Percentiles rank a stretch among this genome's conserved stretches.
phyloP scores from a whole-genome alignment of 53 echinoderm and acorn worm species.

The Holothuria leucospilota region DNA sequence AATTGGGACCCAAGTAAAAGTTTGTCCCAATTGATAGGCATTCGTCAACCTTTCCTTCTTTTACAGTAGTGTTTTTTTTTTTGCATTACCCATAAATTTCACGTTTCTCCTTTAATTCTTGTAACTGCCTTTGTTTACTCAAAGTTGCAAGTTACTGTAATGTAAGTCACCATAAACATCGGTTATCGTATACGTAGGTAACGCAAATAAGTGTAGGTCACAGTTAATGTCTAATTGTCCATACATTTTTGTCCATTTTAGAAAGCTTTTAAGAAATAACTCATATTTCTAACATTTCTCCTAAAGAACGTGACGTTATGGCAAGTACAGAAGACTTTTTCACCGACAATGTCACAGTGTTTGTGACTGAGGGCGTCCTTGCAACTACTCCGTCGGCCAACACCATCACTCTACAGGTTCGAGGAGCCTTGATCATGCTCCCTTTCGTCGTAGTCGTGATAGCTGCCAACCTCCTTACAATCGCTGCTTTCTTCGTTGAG shows the following conservation, averaged over 20 bases:
- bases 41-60: too few species aligned
- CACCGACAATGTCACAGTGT: neutral
- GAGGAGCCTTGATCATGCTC: conserved; percentile 4
- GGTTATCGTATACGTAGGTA: too few species aligned
- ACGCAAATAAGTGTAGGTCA: too few species aligned
- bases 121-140: too few species aligned
- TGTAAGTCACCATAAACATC: too few species aligned
- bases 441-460: conserved; percentile 14
- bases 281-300: neutral
- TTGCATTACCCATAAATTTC: too few species aligned
- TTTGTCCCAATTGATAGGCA: too few species aligned
- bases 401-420: neutral
- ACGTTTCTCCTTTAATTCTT: too few species aligned
- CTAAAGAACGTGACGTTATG: neutral
- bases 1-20: too few species aligned
- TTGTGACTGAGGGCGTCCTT: neutral
- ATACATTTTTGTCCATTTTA: neutral
- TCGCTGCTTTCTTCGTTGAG: neutral
- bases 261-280: neutral
- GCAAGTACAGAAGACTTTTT: neutral
- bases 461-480: neutral
- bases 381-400: neutral
- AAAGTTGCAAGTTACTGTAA: too few species aligned
- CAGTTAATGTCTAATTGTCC: neutral
- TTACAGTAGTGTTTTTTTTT: too few species aligned